Percentiles rank a stretch among this genome's conserved stretches.
These are phyloP conservation scores for Petrocephalus microphthalmus DNA, from an alignment of 2,113 vertebrate genomes.

Conservation along the genomic window DNA sequence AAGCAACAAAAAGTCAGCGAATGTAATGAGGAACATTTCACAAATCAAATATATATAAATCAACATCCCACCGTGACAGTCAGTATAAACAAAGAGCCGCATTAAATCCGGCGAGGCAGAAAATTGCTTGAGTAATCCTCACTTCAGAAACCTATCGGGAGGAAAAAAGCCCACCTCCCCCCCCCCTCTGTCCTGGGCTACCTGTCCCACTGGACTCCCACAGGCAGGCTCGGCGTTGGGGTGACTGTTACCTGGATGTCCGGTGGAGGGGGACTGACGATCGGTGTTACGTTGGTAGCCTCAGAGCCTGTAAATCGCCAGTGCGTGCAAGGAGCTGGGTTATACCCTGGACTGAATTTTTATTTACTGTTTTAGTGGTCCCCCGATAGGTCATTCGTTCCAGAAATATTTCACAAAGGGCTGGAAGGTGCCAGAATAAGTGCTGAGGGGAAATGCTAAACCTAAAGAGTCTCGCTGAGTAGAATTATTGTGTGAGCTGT, in stretches of 20 bases:
- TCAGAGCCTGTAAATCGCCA: neutral
- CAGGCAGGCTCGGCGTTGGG: neutral
- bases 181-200: neutral
- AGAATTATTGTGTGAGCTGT: neutral
- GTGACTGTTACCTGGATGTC: neutral
- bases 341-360: neutral
- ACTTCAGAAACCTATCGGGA: constrained; percentile 27
- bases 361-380: too few relatives aligned
- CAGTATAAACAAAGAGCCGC: constrained; percentile 47
- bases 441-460: neutral
- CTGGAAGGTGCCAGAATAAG: neutral
- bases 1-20: neutral
- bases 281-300: neutral
- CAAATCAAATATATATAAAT: constrained; percentile 57
- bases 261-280: neutral
- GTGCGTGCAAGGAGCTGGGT: neutral
- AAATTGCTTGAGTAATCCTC: constrained; percentile 47
- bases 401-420: neutral
- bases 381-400: neutral
- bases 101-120: constrained; percentile 46
- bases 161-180: neutral
- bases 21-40: constrained; percentile 54
- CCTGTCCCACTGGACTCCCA: neutral
- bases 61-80: constrained; percentile 44
- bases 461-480: neutral